Evolutionary conservation across 2,797 vertebrate species (phyloP), one percentile per base, ranked within the genome.

Genomic region (Rhodeus uyekii): DNA sequence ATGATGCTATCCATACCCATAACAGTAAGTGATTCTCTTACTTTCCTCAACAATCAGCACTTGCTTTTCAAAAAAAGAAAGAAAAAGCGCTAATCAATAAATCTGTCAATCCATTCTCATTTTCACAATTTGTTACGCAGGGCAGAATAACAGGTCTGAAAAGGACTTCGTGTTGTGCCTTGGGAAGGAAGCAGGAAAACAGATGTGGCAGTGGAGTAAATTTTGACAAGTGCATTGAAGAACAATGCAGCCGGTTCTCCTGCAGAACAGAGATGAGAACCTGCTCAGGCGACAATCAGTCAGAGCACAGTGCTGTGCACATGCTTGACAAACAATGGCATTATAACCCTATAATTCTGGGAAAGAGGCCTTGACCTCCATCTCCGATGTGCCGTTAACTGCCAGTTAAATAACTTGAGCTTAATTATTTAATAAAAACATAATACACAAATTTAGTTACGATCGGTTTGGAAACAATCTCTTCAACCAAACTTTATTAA

Each of bases 141-240:
- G 50, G 75, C 74, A 83, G 71, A 72, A 85, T 86, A 68, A 63
- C 80, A 83, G 86, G 87, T 89, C 80, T 83, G 86, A 89, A 83
- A 89, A 90, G 92, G 93, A 93, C 89, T 92, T 90, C 92, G 91
- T 93, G 90, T 86, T 92, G 91, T 92, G 90, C 89, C 27, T 90
- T 90, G 94, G 95, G 96, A 96, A 97, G 95, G 95, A 96, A 96
- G 95, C 81, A 91, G 89, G 95, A 93, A 95, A 96, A 95, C 95
- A 94, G 95, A 95, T 93, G 95, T 90, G 94, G 92, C 92, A 92
- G 74, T 85, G 90, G 91, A 90, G 93, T 93, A 94, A 92, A 91
- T 89, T 90, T 90, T 88, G 91, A 92, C 90, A 92, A 91, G 90
- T 88, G 90, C 34, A 13, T 8, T 69, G 14, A 63, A 79, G 76